Evolutionary conservation across 2,888 invertebrate species (phyloP).

Genomic region (Drosophila trichaetosa): DNA sequence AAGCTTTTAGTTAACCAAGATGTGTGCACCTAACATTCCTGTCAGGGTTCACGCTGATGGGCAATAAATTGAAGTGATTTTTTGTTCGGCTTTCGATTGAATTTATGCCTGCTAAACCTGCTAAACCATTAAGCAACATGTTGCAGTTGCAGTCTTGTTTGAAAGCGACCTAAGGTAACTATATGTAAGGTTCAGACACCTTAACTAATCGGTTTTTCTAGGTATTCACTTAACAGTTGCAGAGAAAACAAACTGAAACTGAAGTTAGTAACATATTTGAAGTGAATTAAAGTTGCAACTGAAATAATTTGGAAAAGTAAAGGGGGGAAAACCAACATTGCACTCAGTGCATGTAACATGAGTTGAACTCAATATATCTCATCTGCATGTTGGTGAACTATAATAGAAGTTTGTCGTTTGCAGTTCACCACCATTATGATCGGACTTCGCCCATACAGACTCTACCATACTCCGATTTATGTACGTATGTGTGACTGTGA

Average conservation of each 20-base stretch:
- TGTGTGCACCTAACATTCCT: not conserved
- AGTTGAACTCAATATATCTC: constrained; percentile 42
- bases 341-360: constrained; percentile 1
- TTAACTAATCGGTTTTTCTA: constrained; percentile 18
- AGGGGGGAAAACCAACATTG: not conserved
- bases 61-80: not conserved
- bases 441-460: constrained; percentile 30
- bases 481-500: constrained; percentile 16
- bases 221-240: constrained; percentile 8
- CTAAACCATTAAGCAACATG: not conserved
- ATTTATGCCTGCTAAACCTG: not conserved
- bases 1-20: not conserved
- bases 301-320: constrained; percentile 10
- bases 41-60: not conserved
- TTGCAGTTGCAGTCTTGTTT: not conserved
- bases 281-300: constrained; percentile 31
- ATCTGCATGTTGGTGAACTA: constrained; percentile 45
- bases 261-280: constrained; percentile 14
- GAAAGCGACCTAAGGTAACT: not conserved
- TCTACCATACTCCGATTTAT: not conserved
- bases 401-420: constrained; percentile 50
- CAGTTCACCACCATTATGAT: constrained; percentile 48
- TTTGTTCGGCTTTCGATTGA: not conserved
- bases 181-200: constrained; percentile 1
- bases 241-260: constrained; percentile 12